phyloP scores from a whole-genome alignment of 2,797 vertebrate species.

The Melopsittacus undulatus region DNA sequence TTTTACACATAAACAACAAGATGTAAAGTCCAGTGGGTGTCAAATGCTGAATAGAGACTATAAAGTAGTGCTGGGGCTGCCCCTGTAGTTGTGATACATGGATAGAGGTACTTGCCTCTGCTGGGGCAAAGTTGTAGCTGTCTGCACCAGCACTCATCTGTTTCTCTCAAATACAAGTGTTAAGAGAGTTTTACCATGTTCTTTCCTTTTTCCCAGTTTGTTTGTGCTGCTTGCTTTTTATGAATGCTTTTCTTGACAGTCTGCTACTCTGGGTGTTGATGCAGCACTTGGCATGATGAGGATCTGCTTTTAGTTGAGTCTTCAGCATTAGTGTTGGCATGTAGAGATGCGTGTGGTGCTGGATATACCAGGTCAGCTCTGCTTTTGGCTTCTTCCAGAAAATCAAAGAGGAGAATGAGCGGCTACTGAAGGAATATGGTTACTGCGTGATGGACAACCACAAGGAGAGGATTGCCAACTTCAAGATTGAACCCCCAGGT shows the following conservation, averaged over 20 bases:
- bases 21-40: neutral
- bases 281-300: neutral
- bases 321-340: neutral
- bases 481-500: conserved; percentile 93
- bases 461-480: conserved; percentile 94
- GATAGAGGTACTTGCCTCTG: neutral
- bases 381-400: conserved; percentile 78
- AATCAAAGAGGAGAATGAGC: conserved; percentile 94
- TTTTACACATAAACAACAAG: neutral
- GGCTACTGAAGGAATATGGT: conserved; percentile 89
- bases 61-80: neutral
- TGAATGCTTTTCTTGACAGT: neutral
- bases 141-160: neutral
- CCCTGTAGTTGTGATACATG: neutral
- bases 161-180: neutral
- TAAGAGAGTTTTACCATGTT: neutral
- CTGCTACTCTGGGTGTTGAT: neutral
- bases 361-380: neutral
- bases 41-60: neutral
- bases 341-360: neutral
- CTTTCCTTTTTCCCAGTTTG: neutral
- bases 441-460: conserved; percentile 97
- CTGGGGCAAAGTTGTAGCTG: neutral
- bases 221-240: neutral
- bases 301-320: neutral